Conservation (phyloP, 2,113 vertebrate genomes). For the Platysternon megacephalum region DNA sequence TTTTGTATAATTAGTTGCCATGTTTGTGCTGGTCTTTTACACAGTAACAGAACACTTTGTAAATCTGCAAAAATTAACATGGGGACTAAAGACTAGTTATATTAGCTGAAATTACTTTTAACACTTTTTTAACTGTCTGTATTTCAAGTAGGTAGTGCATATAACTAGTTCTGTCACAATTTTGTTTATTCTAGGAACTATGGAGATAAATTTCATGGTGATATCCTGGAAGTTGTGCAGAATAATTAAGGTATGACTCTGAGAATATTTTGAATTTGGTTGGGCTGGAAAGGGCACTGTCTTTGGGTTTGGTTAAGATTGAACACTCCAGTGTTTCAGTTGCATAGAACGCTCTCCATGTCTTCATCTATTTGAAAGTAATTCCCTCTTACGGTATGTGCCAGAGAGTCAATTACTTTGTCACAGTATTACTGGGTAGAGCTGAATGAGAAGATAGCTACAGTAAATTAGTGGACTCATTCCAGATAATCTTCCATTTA, state of each 20-base stretch:
- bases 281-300: background rate
- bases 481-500: background rate
- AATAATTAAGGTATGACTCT: conserved; percentile 27
- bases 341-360: rapidly evolving
- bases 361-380: background rate
- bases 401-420: rapidly evolving
- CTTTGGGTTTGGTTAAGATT: rapidly evolving
- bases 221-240: rapidly evolving
- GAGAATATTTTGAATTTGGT: background rate
- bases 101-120: background rate
- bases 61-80: background rate
- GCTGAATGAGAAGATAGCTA: background rate
- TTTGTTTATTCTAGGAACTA: conserved; percentile 20
- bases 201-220: background rate
- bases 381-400: background rate
- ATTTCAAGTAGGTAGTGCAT: background rate
- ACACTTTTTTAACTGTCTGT: no score
- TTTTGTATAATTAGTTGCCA: background rate
- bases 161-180: background rate
- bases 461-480: background rate
- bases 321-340: rapidly evolving
- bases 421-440: background rate
- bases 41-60: background rate
- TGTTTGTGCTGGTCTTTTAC: background rate
- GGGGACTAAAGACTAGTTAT: background rate